Conservation (phyloP, 2,888 invertebrate species). For the Cylindroiulus punctatus region DNA sequence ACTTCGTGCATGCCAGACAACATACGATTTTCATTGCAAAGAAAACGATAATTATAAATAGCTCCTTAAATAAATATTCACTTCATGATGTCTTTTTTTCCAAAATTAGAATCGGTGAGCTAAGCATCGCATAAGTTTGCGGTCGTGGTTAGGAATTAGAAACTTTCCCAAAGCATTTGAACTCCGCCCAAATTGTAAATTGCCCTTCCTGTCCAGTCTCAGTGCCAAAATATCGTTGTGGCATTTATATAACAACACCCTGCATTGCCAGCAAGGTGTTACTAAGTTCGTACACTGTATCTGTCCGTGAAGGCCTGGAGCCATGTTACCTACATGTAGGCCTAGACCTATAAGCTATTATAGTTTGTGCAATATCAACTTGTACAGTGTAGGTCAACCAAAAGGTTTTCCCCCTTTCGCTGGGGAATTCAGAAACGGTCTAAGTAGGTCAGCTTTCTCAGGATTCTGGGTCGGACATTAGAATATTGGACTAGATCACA, state of each 20-base stretch:
- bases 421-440: background rate
- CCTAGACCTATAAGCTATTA: background rate
- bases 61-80: too few relatives aligned
- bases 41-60: too few relatives aligned
- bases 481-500: background rate
- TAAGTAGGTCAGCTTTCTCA: background rate
- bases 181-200: background rate
- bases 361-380: background rate
- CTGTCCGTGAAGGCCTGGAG: background rate
- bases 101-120: background rate
- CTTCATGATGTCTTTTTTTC: background rate
- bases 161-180: background rate
- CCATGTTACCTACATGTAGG: background rate
- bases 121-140: background rate
- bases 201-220: background rate
- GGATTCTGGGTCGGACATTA: background rate
- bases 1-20: too few relatives aligned
- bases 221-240: background rate
- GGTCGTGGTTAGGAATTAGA: too few relatives aligned
- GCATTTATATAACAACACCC: conserved; percentile 3
- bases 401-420: conserved; percentile 21
- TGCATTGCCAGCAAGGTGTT: conserved; percentile 17
- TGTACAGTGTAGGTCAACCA: background rate
- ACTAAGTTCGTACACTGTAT: too few relatives aligned
- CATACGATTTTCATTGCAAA: too few relatives aligned